phyloP scores from a whole-genome alignment of 2,797 vertebrate genomes.

The Falco naumanni region DNA sequence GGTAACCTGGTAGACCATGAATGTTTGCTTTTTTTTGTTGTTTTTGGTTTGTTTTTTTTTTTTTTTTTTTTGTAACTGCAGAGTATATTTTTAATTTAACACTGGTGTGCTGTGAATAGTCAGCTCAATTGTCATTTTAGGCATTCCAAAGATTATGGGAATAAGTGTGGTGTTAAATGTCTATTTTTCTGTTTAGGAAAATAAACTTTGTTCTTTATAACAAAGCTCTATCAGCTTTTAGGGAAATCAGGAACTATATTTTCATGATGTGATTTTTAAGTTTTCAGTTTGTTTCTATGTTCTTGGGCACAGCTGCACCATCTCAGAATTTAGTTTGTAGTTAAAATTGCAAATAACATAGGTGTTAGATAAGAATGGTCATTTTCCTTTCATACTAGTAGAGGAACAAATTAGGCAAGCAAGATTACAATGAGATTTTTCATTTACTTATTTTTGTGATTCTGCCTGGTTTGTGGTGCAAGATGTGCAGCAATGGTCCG shows the following conservation, averaged over 20 bases:
- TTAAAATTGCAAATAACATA: not conserved
- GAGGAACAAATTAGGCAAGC: not conserved
- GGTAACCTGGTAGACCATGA: not conserved
- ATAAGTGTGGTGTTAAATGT: not conserved
- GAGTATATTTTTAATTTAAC: conserved; percentile 5
- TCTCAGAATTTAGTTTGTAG: not conserved
- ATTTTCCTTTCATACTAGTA: not conserved
- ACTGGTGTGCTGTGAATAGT: not conserved
- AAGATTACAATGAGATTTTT: accelerated
- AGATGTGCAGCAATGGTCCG: not conserved
- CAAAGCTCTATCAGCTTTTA: not conserved
- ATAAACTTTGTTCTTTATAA: not conserved
- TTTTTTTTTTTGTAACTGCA: not conserved
- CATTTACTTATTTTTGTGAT: not conserved
- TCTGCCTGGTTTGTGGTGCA: not conserved
- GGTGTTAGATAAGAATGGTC: not conserved
- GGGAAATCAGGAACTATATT: accelerated
- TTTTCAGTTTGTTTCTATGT: accelerated
- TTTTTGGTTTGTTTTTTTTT: no score
- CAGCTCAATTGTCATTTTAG: not conserved
- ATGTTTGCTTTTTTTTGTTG: no score
- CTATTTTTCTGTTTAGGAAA: not conserved
- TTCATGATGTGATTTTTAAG: not conserved
- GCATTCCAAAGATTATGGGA: not conserved
- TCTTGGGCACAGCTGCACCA: not conserved